phyloP scores from a whole-genome alignment of 2,888 invertebrate species.

The Andrena flavipes region DNA sequence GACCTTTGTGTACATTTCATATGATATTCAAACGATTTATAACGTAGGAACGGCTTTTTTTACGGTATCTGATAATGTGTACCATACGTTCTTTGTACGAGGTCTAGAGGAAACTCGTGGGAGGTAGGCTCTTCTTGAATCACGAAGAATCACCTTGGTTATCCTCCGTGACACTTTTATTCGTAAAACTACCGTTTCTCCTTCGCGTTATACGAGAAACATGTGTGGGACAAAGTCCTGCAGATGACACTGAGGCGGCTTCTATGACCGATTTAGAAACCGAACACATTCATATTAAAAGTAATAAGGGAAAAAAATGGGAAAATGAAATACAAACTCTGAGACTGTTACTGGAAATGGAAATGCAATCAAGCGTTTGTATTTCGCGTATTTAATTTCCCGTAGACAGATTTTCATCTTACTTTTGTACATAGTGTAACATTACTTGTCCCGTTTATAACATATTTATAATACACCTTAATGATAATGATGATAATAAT shows the following conservation, averaged over 20 bases:
- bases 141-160: background rate
- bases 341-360: slow-evolving; percentile 50
- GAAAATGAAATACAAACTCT: slow-evolving; percentile 25
- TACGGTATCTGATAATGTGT: slow-evolving; percentile 45
- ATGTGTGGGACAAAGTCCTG: slow-evolving; percentile 53
- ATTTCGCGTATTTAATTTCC: slow-evolving; percentile 61
- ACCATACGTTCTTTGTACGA: slow-evolving; percentile 34
- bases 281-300: slow-evolving; percentile 12
- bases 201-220: slow-evolving; percentile 50
- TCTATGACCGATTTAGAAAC: slow-evolving; percentile 34
- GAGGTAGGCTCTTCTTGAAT: background rate
- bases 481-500: slow-evolving; percentile 25
- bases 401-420: slow-evolving; percentile 74
- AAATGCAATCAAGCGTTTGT: slow-evolving; percentile 55
- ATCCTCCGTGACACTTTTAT: slow-evolving; percentile 42
- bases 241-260: slow-evolving; percentile 52
- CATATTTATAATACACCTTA: slow-evolving; percentile 77
- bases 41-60: slow-evolving; percentile 53
- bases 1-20: slow-evolving; percentile 36
- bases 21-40: slow-evolving; percentile 39
- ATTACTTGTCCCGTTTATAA: slow-evolving; percentile 76
- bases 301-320: background rate
- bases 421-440: slow-evolving; percentile 83
- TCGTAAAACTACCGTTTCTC: slow-evolving; percentile 43
- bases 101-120: slow-evolving; percentile 22